These are phyloP conservation scores for Panthera tigris DNA, from an alignment of 2,113 vertebrate species.

Conservation along the genomic window DNA sequence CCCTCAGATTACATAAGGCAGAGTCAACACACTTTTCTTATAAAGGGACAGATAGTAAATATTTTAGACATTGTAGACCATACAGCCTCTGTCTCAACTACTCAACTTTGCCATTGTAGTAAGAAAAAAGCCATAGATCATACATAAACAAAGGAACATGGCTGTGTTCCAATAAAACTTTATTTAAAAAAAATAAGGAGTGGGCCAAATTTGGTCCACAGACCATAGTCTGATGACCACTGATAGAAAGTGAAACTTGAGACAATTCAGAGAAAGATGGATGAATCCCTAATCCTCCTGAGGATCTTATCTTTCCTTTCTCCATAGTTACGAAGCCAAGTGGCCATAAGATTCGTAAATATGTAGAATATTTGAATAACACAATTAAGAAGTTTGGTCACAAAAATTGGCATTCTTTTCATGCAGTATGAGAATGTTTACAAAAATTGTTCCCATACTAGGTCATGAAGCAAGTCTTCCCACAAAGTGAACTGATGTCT, in stretches of 20 bases:
- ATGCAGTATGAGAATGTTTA: neutral
- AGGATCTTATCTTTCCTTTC: neutral
- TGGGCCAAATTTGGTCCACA: neutral
- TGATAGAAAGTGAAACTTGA: neutral
- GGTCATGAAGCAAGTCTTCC: neutral
- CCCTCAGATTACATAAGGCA: neutral
- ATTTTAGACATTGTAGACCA: neutral
- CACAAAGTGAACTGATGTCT: neutral
- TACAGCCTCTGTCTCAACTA: neutral
- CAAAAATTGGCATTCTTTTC: neutral
- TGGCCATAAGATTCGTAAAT: neutral
- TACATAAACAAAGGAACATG: neutral
- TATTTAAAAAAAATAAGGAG: neutral
- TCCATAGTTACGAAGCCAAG: neutral
- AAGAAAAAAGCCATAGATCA: neutral
- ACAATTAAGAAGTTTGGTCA: neutral
- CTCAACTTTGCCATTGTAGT: neutral
- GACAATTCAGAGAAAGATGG: neutral
- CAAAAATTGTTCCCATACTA: neutral
- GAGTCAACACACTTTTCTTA: neutral
- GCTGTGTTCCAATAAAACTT: neutral
- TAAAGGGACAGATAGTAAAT: neutral
- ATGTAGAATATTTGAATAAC: neutral
- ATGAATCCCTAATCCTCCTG: neutral
- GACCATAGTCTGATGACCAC: neutral